phyloP scores from a whole-genome alignment of 1,140 invertebrate species.

The Ooceraea biroi region DNA sequence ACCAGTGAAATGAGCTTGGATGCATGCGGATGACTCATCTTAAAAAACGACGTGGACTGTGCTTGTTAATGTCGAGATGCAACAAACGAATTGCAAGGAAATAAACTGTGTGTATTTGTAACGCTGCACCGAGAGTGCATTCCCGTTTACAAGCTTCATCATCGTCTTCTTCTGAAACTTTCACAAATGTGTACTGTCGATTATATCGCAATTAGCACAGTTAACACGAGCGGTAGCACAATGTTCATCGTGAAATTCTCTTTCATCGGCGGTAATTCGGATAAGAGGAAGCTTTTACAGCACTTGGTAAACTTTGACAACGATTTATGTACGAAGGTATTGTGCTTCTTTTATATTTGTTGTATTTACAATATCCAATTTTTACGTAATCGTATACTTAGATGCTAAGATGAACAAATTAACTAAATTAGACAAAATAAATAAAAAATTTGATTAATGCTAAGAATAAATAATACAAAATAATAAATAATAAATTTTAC shows the following conservation, averaged over 20 bases:
- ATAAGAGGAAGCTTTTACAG: slow-evolving; percentile 7
- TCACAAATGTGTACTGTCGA: neutral
- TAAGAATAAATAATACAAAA: neutral
- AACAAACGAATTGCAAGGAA: slow-evolving; percentile 28
- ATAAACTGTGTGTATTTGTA: neutral
- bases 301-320: neutral
- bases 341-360: slow-evolving; percentile 2
- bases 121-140: neutral
- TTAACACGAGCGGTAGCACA: slow-evolving; percentile 22
- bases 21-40: slow-evolving; percentile 21
- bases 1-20: slow-evolving; percentile 39
- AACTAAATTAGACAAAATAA: neutral
- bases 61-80: neutral
- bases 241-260: neutral
- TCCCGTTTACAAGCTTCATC: neutral
- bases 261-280: slow-evolving; percentile 27
- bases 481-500: neutral
- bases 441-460: neutral
- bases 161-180: neutral
- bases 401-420: slow-evolving; percentile 8
- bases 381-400: slow-evolving; percentile 1
- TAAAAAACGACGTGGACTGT: neutral
- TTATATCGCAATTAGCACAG: slow-evolving; percentile 7
- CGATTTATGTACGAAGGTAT: neutral
- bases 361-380: slow-evolving; percentile 34